A percentile compares a stretch with the other conserved stretches of the same genome.
Evolutionary conservation across 2,888 invertebrate species (phyloP).

Genomic region (Hirudinaria manillensis): DNA sequence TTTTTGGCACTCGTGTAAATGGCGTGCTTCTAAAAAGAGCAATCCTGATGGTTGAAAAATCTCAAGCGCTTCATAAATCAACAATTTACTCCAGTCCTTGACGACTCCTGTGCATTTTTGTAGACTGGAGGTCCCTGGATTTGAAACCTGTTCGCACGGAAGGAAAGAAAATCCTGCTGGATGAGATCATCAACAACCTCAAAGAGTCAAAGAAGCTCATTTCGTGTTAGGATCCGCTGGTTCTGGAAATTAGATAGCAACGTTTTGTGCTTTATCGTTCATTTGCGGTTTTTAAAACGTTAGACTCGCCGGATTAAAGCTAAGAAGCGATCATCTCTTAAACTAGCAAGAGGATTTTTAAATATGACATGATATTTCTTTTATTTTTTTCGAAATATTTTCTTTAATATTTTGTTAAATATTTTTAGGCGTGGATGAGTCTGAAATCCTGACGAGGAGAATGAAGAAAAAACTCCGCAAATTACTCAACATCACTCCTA

Average conservation of each 20-base stretch:
- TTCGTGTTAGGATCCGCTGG: too few relatives aligned
- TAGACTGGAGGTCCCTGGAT: constrained; percentile 9
- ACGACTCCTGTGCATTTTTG: neutral
- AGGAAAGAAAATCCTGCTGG: neutral
- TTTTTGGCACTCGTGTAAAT: too few relatives aligned
- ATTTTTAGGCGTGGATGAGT: constrained; percentile 23
- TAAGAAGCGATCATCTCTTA: too few relatives aligned
- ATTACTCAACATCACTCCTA: constrained; percentile 17
- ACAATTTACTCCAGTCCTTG: too few relatives aligned
- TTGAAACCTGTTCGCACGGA: constrained; percentile 16
- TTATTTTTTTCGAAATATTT: neutral
- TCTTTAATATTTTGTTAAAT: neutral
- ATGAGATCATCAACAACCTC: constrained; percentile 13
- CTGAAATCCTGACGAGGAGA: constrained; percentile 6
- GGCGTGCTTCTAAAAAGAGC: too few relatives aligned
- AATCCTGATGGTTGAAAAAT: too few relatives aligned
- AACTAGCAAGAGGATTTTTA: neutral
- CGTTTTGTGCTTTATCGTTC: too few relatives aligned
- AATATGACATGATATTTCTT: neutral
- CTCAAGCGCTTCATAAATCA: too few relatives aligned
- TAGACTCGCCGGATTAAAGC: too few relatives aligned
- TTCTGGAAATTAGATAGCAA: too few relatives aligned
- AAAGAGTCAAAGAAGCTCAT: constrained; percentile 15
- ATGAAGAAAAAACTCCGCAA: constrained; percentile 16
- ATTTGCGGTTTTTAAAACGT: too few relatives aligned